Conservation (phyloP, 2,888 invertebrate genomes). For the Iselma pallidipennis region DNA sequence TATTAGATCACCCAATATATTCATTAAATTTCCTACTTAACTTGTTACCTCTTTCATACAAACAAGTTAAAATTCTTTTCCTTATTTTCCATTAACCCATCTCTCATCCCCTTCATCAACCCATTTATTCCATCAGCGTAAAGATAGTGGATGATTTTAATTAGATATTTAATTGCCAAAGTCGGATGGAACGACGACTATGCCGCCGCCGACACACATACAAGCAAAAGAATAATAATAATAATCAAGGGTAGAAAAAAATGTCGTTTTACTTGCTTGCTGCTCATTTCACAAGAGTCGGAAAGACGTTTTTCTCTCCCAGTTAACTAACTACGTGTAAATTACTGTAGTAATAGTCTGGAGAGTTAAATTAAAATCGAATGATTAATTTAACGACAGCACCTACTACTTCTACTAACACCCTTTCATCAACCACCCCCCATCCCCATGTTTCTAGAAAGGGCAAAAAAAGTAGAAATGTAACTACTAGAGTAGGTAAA, state of each 20-base stretch:
- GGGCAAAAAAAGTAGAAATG: not conserved
- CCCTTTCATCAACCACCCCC: not conserved
- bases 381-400: slow-evolving; percentile 53
- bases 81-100: not conserved
- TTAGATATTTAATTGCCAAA: slow-evolving; percentile 51
- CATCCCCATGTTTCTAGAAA: not conserved
- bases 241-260: slow-evolving; percentile 26
- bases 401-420: not conserved
- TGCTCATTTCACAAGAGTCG: slow-evolving; percentile 41
- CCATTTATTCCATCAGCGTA: slow-evolving; percentile 19
- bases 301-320: slow-evolving; percentile 37
- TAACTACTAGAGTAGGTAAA: no score
- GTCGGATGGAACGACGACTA: slow-evolving; percentile 17
- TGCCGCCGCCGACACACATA: not conserved
- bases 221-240: not conserved
- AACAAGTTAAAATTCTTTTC: not conserved
- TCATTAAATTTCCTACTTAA: no score
- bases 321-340: slow-evolving; percentile 49
- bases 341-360: slow-evolving; percentile 49
- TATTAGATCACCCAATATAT: no score
- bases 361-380: slow-evolving; percentile 52
- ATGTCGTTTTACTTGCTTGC: slow-evolving; percentile 47
- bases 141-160: slow-evolving; percentile 50
- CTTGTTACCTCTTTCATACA: no score
- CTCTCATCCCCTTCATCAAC: not conserved